Base-by-base conservation (phyloP, 2,888 invertebrate species). In the Ormyrus thymus region DNA sequence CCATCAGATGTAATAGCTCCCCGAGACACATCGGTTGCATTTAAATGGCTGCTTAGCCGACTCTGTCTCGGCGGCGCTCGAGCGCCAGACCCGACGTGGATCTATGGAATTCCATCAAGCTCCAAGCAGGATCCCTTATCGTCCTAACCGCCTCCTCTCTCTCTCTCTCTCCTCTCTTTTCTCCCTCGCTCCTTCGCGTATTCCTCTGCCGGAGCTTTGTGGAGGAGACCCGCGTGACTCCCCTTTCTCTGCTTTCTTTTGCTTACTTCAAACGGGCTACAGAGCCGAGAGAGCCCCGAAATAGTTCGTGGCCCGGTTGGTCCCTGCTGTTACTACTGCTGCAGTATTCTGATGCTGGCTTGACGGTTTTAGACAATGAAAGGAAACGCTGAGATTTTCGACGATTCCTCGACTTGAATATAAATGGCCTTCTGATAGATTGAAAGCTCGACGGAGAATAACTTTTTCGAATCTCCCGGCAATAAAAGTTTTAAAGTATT, bases 11-110 rank as follows among this genome's bases (percentile, higher is more conserved):
- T 90, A 90, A 90, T 90, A 89, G 90, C 89, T 89, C 90, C 89
- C 89, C 87, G 89, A 90, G 90, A 90, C 90, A 90, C 90, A 89
- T 90, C 89, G 90, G 90, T 90, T 90, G 90, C 90, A 90, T 90
- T 90, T 90, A 90, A 90, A 90, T 90, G 89, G 89, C 90, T 90
- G 89, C 89, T 90, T 89, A 90, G 89, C 89, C 87, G 88, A 89
- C 88, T 89, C 89, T 89, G 90, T 89, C 89, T 89, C 90, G 89
- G 87, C 88, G 88, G 86, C 86, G 88, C 88, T 88, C 29, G 88
- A 87, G 86, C 53, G 55, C 56, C 59, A 51, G 45, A 45, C 59
- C 86, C 87, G 89, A 90, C 90, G 88, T 89, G 87, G 90, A 90
- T 90, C 89, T 90, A 90, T 89, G 89, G 89, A 89, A 90, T 90